phyloP scores from a whole-genome alignment of 2,797 vertebrate genomes.

The Lacerta viridis region DNA sequence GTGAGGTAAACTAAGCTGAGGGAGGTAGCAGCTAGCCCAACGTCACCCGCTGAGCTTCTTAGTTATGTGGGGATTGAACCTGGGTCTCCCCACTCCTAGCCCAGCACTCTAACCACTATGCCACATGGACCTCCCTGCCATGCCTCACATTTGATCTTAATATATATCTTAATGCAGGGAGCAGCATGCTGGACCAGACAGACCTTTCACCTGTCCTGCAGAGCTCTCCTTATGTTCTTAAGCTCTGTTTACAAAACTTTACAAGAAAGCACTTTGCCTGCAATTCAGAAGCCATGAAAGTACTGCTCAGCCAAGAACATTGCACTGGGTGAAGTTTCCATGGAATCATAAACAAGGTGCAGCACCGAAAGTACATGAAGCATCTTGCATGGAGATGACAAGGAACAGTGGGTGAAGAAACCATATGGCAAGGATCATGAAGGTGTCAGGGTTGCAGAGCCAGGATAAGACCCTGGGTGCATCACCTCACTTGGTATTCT shows the following conservation, averaged over 20 bases:
- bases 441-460: background rate
- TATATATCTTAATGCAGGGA: background rate
- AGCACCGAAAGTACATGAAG: background rate
- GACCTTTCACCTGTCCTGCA: too few relatives aligned
- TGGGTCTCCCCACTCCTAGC: background rate
- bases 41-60: background rate
- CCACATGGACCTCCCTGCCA: too few relatives aligned
- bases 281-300: background rate
- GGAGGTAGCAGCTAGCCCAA: background rate
- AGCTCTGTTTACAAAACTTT: too few relatives aligned
- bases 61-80: background rate
- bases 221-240: too few relatives aligned
- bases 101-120: background rate
- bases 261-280: background rate
- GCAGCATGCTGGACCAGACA: too few relatives aligned
- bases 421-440: background rate
- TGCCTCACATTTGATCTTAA: too few relatives aligned
- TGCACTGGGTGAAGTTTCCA: background rate
- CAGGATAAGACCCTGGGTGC: background rate
- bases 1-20: background rate
- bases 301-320: background rate
- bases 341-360: background rate
- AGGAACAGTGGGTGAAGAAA: background rate
- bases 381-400: background rate
- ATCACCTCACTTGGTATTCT: background rate